Conservation (phyloP, 2,888 invertebrate genomes). For the Acrobasis suavella region DNA sequence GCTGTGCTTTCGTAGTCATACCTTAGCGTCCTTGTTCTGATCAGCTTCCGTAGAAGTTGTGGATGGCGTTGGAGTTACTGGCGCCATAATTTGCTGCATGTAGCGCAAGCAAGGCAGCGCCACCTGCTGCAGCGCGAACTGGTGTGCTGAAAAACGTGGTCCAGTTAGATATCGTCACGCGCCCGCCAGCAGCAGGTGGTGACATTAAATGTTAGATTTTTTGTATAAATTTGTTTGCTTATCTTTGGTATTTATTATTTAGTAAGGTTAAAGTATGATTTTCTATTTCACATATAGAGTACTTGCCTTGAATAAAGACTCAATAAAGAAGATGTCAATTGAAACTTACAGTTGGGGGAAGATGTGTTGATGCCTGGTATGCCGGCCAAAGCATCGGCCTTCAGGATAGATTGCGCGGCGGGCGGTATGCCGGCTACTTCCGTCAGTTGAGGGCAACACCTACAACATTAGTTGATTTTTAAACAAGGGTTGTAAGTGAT, state of each 20-base stretch:
- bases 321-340: no score
- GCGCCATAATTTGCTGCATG: slow-evolving; percentile 91
- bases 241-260: not conserved
- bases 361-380: slow-evolving; percentile 72
- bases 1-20: slow-evolving; percentile 24
- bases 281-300: no score
- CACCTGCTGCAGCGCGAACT: slow-evolving; percentile 94
- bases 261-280: slow-evolving; percentile 5
- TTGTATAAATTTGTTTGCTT: no score
- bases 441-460: slow-evolving; percentile 77
- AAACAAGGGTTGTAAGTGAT: no score
- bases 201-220: no score
- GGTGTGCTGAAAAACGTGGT: slow-evolving; percentile 80
- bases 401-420: slow-evolving; percentile 65
- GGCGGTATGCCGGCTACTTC: slow-evolving; percentile 74
- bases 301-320: no score
- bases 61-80: slow-evolving; percentile 50
- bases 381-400: slow-evolving; percentile 62
- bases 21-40: slow-evolving; percentile 63
- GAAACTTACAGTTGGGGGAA: slow-evolving; percentile 78
- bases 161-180: no score
- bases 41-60: slow-evolving; percentile 46
- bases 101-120: slow-evolving; percentile 96
- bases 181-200: no score
- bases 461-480: no score